phyloP scores from a whole-genome alignment of 2,888 invertebrate genomes.

The Macropis europaea region DNA sequence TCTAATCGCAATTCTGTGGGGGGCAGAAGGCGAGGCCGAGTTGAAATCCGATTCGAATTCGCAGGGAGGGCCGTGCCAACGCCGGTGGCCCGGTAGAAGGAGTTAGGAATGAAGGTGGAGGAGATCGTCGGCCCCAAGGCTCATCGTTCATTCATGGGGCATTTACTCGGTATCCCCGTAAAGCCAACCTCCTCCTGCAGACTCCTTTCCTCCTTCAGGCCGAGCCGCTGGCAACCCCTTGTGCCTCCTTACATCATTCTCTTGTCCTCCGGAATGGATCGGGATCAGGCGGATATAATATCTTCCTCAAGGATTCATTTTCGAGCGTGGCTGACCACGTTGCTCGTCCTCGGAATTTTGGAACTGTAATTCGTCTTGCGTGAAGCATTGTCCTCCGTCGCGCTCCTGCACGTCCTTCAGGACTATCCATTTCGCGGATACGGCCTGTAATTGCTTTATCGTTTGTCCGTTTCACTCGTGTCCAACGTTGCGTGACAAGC shows the following conservation, averaged over 20 bases:
- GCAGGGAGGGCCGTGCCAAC: slow-evolving; percentile 45
- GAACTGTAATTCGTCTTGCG: slow-evolving; percentile 51
- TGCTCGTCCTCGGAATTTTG: slow-evolving; percentile 26
- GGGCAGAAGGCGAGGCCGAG: slow-evolving; percentile 58
- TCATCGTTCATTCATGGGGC: slow-evolving; percentile 80
- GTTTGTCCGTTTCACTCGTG: slow-evolving; percentile 5
- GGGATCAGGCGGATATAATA: slow-evolving; percentile 74
- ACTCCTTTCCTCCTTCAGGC: slow-evolving; percentile 24
- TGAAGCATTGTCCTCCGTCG: slow-evolving; percentile 39
- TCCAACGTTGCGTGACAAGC: background rate
- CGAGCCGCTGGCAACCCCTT: slow-evolving; percentile 42
- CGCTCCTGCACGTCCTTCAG: slow-evolving; percentile 1
- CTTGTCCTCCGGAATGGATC: slow-evolving; percentile 75
- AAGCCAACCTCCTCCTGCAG: slow-evolving; percentile 68
- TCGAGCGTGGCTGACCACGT: slow-evolving; percentile 56
- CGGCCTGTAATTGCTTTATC: slow-evolving; percentile 13
- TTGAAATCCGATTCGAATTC: slow-evolving; percentile 75
- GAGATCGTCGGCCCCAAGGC: slow-evolving; percentile 66
- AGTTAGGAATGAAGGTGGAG: slow-evolving; percentile 34
- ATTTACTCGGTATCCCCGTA: slow-evolving; percentile 78
- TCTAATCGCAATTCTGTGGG: slow-evolving; percentile 68
- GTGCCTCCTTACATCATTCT: slow-evolving; percentile 71
- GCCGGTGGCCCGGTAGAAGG: slow-evolving; percentile 19
- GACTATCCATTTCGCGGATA: slow-evolving; percentile 9
- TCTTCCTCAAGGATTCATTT: slow-evolving; percentile 70